Evolutionary conservation across 2,113 vertebrate genomes (phyloP).

Genomic region (Clinocottus analis): DNA sequence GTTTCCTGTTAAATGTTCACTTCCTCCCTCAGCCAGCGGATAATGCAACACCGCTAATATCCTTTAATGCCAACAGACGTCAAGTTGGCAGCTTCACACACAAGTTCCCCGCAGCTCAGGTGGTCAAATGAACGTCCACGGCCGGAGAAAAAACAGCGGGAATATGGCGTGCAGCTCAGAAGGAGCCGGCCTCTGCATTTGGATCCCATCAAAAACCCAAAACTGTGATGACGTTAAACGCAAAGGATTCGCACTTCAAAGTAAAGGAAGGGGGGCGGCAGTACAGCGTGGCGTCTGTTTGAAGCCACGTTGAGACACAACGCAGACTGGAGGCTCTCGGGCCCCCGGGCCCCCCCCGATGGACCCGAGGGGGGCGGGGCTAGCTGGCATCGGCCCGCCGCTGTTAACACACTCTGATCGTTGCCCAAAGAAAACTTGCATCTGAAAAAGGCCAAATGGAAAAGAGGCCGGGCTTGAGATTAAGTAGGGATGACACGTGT

Average conservation of each 20-base stretch:
- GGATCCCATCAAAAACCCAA: conserved; percentile 68
- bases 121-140: conserved; percentile 34
- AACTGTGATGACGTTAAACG: conserved; percentile 66
- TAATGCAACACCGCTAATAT: background rate
- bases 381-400: conserved; percentile 67
- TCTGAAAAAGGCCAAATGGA: conserved; percentile 59
- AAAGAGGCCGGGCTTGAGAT: conserved; percentile 60
- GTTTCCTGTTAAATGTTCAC: background rate
- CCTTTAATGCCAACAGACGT: conserved; percentile 28
- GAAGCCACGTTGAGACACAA: conserved; percentile 72
- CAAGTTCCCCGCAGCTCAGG: conserved; percentile 27
- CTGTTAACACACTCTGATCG: conserved; percentile 59
- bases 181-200: conserved; percentile 49
- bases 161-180: conserved; percentile 41
- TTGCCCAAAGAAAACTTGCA: conserved; percentile 63
- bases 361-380: conserved; percentile 46
- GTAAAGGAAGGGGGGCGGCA: conserved; percentile 26
- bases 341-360: conserved; percentile 50
- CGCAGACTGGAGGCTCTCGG: conserved; percentile 64
- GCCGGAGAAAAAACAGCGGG: conserved; percentile 37
- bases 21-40: background rate
- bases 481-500: conserved; percentile 49
- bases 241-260: conserved; percentile 78
- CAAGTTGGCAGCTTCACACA: conserved; percentile 4
- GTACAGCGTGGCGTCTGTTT: conserved; percentile 71